Evolutionary conservation across 2,888 invertebrate species (phyloP), one percentile per base, ranked within the genome.

Genomic region (Drosophila kanekoi): DNA sequence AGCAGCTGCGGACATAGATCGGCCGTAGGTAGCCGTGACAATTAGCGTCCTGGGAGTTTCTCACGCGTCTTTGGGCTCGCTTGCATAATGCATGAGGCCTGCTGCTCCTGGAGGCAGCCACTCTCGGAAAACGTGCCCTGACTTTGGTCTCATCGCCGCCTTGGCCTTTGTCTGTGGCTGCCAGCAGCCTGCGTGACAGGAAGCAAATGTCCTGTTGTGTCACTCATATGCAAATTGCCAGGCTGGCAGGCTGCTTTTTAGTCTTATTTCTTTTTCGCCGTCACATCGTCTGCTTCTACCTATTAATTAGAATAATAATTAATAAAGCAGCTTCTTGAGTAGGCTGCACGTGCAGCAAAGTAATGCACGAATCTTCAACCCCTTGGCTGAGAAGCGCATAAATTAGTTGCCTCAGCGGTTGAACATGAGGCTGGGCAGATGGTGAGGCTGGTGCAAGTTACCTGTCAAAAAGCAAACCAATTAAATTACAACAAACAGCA

Each of bases 281-380:
- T 33, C 73, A 33, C 53, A 35, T 38, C 83, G 51, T 49, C 71
- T 71, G 52, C 78, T 77, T 62, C 79, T 72, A 68, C 82, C 67
- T 87, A 85, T 82, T 87, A 87, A 87, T 87, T 87, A 87, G 89
- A 87, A 87, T 89, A 85, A 87, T 89, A 87, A 87, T 89, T 87
- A 87, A 87, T 82, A 87, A 87, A 76, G 75, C 77, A 81, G 73
- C 88, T 79, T 62, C 86, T 88, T 71, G 67, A 86, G 62, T 60
- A 62, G 43, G 60, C 23, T 65, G 72, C 83, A 83, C 83, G 84
- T 84, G 83, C 79, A 77, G 51, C 57, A 32, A 40, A 48, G 45
- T 43, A 57, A 47, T 44, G 48, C 20, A 28, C 44, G 49, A 35
- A 18, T 49, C 53, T 62, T 66, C 72, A 82, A 72, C 70, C 89